Base-by-base conservation (phyloP, 1,140 invertebrate genomes). In the Lasioglossum baleicum region DNA sequence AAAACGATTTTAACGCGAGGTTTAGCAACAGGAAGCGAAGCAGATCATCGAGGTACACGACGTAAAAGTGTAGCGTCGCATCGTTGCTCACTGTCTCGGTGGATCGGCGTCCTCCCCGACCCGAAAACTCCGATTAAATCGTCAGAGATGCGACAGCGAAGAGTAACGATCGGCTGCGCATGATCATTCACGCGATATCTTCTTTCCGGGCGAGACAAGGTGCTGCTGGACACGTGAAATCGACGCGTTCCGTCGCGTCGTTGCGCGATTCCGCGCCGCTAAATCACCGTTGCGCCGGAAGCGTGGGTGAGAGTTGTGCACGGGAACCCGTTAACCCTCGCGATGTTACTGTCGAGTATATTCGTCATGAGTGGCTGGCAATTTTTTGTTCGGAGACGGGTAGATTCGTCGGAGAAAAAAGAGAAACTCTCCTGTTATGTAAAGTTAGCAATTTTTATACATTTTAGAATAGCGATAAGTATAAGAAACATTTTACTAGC, bases 291-390 rank as follows among this genome's bases (percentile, higher is more conserved):
- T 74, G 78, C 76, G 74, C 60, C 60, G 77, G 61, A 79, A 70
- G 71, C 63, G 81, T 69, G 66, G 40, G 48, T 31, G 31, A 56
- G 60, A 78, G 69, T 83, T 78, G 81, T 81, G 69, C 66, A 60
- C 80, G 63, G 80, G n/a, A 64, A 82, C 80, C 42, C 81, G 69
- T 63, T 78, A 82, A 84, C 83, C 82, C 84, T 82, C 80, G 67
- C 68, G 11, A 8, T 5, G 51, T 35, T 35, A 2, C 35, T 35
- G 35, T 5, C 35, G 35, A 35, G 35, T 35, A 35, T 35, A 35
- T 35, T 35, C 35, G 35, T 35, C 35, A 35, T 35, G 35, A 35
- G 5, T 2, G 3, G 35, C 35, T 35, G 35, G 35, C 35, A 35
- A 35, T 35, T 35, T 35, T 35, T 5, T 35, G 35, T 35, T 35